A percentile compares a stretch with the other conserved stretches of the same genome.
Evolutionary conservation across 1,140 invertebrate genomes (phyloP).

Genomic region (Oppia nitens): DNA sequence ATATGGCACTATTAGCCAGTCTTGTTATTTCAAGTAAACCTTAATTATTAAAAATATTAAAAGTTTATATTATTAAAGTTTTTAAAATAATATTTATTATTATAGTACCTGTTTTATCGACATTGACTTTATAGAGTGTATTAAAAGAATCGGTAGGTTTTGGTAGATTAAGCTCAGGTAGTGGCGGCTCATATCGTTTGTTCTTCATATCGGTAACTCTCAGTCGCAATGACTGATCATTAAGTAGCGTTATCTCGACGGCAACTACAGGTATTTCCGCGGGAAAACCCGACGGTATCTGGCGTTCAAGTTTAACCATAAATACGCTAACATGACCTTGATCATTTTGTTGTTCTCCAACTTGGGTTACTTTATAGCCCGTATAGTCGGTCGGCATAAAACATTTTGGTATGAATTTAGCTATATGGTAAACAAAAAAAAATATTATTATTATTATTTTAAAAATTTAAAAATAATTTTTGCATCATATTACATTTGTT

Average conservation of each 20-base stretch:
- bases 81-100: no score
- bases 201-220: constrained; percentile 36
- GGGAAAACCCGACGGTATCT: constrained; percentile 41
- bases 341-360: neutral
- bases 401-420: neutral
- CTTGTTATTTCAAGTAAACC: neutral
- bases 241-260: constrained; percentile 44
- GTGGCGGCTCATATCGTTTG: constrained; percentile 24
- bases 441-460: no score
- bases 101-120: neutral
- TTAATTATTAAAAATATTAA: neutral
- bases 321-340: constrained; percentile 30
- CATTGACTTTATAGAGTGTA: neutral
- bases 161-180: constrained; percentile 23
- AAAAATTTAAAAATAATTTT: no score
- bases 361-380: neutral
- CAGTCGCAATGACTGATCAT: constrained; percentile 41
- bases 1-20: neutral
- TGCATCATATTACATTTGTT: no score
- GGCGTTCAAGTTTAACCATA: constrained; percentile 37
- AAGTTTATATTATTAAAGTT: no score
- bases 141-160: neutral
- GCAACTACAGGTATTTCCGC: constrained; percentile 41
- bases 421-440: neutral
- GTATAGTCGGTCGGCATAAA: neutral